These are phyloP conservation scores for Apamea monoglypha DNA, from an alignment of 2,888 invertebrate species.

Conservation along the genomic window DNA sequence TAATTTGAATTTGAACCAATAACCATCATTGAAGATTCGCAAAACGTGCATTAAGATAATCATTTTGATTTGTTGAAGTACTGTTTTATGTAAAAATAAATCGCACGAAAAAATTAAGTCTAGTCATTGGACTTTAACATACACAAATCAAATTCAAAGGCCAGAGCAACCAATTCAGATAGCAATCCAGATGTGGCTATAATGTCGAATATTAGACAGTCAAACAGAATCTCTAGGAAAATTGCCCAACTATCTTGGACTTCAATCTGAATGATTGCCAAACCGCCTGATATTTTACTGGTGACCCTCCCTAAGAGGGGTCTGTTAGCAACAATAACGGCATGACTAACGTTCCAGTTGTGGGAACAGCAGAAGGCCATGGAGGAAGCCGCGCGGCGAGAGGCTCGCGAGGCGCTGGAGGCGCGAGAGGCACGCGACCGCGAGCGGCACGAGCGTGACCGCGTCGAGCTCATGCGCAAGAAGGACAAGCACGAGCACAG, in stretches of 20 bases:
- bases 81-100: slow-evolving; percentile 25
- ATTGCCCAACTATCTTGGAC: not conserved
- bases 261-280: not conserved
- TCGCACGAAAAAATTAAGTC: slow-evolving; percentile 12
- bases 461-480: slow-evolving; percentile 96
- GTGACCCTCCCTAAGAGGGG: slow-evolving; percentile 45
- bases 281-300: not conserved
- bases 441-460: slow-evolving; percentile 94
- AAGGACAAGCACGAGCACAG: slow-evolving; percentile 99
- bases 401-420: slow-evolving; percentile 92
- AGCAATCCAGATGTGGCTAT: slow-evolving; percentile 11
- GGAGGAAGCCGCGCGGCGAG: slow-evolving; percentile 95
- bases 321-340: slow-evolving; percentile 59
- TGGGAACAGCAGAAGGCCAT: slow-evolving; percentile 97
- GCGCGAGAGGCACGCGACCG: slow-evolving; percentile 92
- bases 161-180: not conserved
- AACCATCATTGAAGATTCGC: not conserved
- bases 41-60: not conserved
- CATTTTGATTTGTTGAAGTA: slow-evolving; percentile 1
- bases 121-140: slow-evolving; percentile 5
- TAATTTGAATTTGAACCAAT: too few species aligned
- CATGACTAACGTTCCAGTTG: slow-evolving; percentile 90
- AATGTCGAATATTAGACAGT: not conserved
- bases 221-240: not conserved
- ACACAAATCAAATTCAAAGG: not conserved